Percentiles rank a stretch among this genome's conserved stretches.
These are phyloP conservation scores for Agriopis marginaria DNA, from an alignment of 2,888 invertebrate genomes.

Conservation along the genomic window DNA sequence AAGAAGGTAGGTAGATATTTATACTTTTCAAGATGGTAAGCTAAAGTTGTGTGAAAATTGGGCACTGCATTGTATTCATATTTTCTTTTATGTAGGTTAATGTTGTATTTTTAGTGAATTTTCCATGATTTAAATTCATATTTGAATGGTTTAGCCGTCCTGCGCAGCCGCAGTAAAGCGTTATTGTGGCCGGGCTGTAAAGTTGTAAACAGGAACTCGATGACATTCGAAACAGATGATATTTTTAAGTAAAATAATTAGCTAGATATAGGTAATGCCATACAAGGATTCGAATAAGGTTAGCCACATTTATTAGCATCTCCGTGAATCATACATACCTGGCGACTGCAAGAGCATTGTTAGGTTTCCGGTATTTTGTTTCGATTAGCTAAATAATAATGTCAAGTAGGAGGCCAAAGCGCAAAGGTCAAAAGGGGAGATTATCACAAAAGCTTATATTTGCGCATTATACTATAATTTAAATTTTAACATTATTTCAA, in stretches of 20 bases:
- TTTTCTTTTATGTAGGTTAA: too few species aligned
- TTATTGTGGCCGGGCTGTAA: too few species aligned
- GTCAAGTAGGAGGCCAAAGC: slow-evolving; percentile 27
- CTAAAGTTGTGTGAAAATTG: too few species aligned
- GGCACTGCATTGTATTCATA: too few species aligned
- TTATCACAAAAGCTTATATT: neutral
- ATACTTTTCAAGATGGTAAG: too few species aligned
- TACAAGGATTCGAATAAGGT: slow-evolving; percentile 20
- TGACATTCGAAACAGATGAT: neutral
- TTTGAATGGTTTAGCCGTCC: too few species aligned
- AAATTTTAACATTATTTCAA: neutral
- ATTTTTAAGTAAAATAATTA: neutral
- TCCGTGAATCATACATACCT: slow-evolving; percentile 23
- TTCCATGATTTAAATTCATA: too few species aligned
- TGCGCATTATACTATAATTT: slow-evolving; percentile 1
- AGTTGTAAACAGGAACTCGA: neutral
- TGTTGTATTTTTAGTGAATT: too few species aligned
- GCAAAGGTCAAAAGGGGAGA: slow-evolving; percentile 18
- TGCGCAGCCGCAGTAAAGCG: too few species aligned
- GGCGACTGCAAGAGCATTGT: slow-evolving; percentile 11
- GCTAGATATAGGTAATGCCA: neutral
- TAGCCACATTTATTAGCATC: slow-evolving; percentile 25
- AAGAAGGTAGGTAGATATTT: too few species aligned
- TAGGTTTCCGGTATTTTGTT: slow-evolving; percentile 27
- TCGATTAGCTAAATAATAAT: slow-evolving; percentile 24